These are phyloP conservation scores for Popillia japonica DNA, from an alignment of 1,140 invertebrate genomes.

Conservation along the genomic window DNA sequence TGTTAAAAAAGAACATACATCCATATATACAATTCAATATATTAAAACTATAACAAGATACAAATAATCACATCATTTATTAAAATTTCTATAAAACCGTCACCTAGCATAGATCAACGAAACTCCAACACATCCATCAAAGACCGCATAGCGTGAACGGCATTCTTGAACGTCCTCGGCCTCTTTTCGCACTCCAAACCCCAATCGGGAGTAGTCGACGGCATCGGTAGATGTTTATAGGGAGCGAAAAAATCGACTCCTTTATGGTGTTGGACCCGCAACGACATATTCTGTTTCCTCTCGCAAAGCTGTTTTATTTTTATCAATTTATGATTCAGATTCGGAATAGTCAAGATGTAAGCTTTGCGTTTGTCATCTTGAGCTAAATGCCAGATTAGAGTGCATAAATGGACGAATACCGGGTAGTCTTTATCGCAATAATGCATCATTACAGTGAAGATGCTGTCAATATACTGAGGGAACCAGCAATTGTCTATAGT, in stretches of 20 bases:
- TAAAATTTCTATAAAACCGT: neutral
- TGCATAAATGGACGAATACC: constrained; percentile 68
- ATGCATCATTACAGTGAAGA: constrained; percentile 66
- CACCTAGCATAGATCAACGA: neutral
- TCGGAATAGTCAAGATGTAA: constrained; percentile 49
- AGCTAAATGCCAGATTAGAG: constrained; percentile 70
- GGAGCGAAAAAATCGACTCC: constrained; percentile 44
- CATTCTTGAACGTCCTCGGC: constrained; percentile 54
- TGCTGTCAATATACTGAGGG: constrained; percentile 56
- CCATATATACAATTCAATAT: neutral
- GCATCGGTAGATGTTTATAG: constrained; percentile 45
- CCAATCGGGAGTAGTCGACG: constrained; percentile 53
- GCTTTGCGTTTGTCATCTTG: constrained; percentile 50
- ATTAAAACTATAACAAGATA: neutral
- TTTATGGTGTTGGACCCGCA: constrained; percentile 39
- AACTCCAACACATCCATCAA: neutral
- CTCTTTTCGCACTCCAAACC: constrained; percentile 52
- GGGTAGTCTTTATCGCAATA: constrained; percentile 71
- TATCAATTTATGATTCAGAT: constrained; percentile 47
- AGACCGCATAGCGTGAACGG: constrained; percentile 48
- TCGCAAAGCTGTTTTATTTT: constrained; percentile 51
- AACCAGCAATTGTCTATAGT: constrained; percentile 50
- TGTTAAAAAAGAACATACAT: constrained; percentile 6
- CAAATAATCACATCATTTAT: neutral
- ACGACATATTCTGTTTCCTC: constrained; percentile 55